phyloP scores from a whole-genome alignment of 2,113 vertebrate species.

The Leiothrix lutea region DNA sequence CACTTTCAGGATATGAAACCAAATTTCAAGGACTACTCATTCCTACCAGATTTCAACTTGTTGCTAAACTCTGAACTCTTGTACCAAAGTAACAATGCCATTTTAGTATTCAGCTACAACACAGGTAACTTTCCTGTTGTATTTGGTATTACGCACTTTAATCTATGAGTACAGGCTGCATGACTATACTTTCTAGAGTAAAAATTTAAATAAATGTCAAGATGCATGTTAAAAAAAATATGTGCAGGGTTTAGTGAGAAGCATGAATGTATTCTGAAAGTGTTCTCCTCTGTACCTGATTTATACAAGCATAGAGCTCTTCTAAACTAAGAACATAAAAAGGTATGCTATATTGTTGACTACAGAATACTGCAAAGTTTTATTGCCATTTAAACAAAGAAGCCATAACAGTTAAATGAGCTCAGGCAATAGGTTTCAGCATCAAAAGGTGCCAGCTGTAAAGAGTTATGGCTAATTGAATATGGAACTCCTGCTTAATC shows the following conservation, averaged over 20 bases:
- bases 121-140: background rate
- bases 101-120: background rate
- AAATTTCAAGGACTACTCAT: background rate
- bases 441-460: conserved; percentile 84
- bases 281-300: conserved; percentile 65
- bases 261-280: conserved; percentile 70
- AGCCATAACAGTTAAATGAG: conserved; percentile 85
- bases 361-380: conserved; percentile 83
- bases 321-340: conserved; percentile 80
- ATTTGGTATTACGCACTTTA: conserved; percentile 13
- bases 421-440: conserved; percentile 83
- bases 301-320: conserved; percentile 73
- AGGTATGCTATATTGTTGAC: conserved; percentile 78
- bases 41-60: background rate
- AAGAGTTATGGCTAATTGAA: conserved; percentile 88
- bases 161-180: background rate
- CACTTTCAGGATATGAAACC: background rate
- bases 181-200: conserved; percentile 30
- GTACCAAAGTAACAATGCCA: background rate
- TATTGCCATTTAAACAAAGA: conserved; percentile 88
- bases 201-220: conserved; percentile 67
- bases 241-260: conserved; percentile 46
- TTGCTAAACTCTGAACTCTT: background rate
- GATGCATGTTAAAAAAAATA: conserved; percentile 64
- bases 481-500: conserved; percentile 86